Base-by-base conservation (phyloP, 2,888 invertebrate species). In the Apantesis nais region DNA sequence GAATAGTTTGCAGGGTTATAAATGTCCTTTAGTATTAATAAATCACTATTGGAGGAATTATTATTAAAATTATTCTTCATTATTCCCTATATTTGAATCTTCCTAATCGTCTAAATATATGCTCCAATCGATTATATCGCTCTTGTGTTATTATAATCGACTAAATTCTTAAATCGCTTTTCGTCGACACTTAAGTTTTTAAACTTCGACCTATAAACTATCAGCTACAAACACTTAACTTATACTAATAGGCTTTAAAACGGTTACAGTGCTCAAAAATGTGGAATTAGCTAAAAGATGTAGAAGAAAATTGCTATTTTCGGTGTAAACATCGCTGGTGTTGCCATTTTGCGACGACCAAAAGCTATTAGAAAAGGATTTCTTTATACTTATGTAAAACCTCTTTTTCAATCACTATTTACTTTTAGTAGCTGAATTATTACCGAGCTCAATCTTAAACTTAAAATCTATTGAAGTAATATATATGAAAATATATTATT, bases 1-100 rank as follows among this genome's bases (percentile, higher is more conserved):
- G 73, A 78, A 78, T 81, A 78, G 77, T 78, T 81, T 71, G 80
- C 81, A 81, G 81, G 81, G 80, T 80, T 78, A 66, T 48, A 72
- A 72, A 73, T 48, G 37, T 81, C 80, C 73, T 77, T 76, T 81
- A 81, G 77, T 62, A 31, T 72, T 80, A 80, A 67, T 69, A 71
- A 66, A 64, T 67, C 68, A 64, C 60, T 66, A 67, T 72, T 71
- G 48, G 65, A 55, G 60, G 16, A 62, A 73, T 52, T 29, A 14
- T 11, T 58, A 66, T 60, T 58, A 78, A 60, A 68, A 29, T 72
- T 63, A 67, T 66, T 62, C 39, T 37, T 34, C 12, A 66, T 58
- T 58, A 41, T 60, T 68, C 63, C 55, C 68, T 67, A 52, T 67
- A 66, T 55, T 39, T 62, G 39, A 77, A 66, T 52, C 60, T 74